phyloP scores from a whole-genome alignment of 2,797 vertebrate genomes.

The Sebastes paucispinis region DNA sequence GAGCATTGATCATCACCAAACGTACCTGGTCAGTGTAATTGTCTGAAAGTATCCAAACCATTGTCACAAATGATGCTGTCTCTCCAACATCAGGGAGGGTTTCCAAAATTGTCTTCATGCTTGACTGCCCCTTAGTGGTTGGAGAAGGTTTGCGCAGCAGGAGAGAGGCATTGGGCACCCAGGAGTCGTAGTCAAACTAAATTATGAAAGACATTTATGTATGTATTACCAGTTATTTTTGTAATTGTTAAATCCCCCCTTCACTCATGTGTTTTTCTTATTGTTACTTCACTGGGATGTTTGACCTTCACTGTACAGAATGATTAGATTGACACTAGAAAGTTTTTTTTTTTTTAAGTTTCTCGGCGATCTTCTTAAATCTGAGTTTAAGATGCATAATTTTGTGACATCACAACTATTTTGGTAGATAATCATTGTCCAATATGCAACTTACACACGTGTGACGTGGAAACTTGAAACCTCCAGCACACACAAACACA shows the following conservation, averaged over 20 bases:
- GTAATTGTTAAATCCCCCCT: neutral
- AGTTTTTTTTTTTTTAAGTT: no score
- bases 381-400: no score
- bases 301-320: neutral
- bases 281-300: neutral
- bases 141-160: constrained; percentile 79
- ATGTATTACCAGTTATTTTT: neutral
- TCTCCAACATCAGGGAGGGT: constrained; percentile 77
- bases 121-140: constrained; percentile 75
- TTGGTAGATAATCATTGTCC: no score
- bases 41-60: constrained; percentile 64
- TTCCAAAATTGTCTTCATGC: constrained; percentile 73
- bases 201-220: neutral
- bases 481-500: no score
- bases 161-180: constrained; percentile 77
- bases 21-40: constrained; percentile 75
- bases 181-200: constrained; percentile 81
- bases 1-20: neutral
- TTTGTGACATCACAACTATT: no score
- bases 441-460: no score
- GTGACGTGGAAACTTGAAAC: no score
- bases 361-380: no score
- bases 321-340: neutral
- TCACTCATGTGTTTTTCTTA: neutral
- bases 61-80: constrained; percentile 31